These are phyloP conservation scores for Chrysopa pallens DNA, from an alignment of 1,140 invertebrate genomes.

Conservation along the genomic window DNA sequence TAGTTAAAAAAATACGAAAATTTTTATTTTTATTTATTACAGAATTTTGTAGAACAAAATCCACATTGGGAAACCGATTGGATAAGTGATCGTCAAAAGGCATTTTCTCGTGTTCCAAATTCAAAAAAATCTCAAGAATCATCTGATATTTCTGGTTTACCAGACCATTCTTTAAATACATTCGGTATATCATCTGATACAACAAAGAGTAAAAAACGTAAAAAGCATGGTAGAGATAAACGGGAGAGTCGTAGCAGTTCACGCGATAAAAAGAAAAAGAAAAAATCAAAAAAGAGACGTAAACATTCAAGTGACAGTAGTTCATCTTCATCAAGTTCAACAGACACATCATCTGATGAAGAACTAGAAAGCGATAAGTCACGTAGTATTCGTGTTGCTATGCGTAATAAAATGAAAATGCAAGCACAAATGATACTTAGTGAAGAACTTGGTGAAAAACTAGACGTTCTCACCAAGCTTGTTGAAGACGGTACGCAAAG, in stretches of 20 bases:
- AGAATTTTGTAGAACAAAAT: conserved; percentile 64
- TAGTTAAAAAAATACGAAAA: no score
- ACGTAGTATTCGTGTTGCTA: conserved; percentile 43
- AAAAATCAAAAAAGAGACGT: conserved; percentile 21
- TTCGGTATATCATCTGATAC: not conserved
- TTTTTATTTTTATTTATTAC: conserved; percentile 8
- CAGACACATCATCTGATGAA: conserved; percentile 26
- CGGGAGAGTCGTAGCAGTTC: conserved; percentile 3
- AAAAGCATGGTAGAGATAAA: conserved; percentile 11
- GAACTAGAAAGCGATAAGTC: conserved; percentile 31
- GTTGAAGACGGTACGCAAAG: conserved; percentile 19
- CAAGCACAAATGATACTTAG: conserved; percentile 25
- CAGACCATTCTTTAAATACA: not conserved
- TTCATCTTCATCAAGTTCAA: conserved; percentile 25
- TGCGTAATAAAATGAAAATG: conserved; percentile 39
- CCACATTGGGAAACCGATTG: conserved; percentile 72
- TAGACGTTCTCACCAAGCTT: conserved; percentile 22
- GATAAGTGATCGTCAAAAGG: conserved; percentile 60
- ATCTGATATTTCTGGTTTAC: not conserved
- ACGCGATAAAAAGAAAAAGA: conserved; percentile 19
- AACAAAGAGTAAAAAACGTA: conserved; percentile 9
- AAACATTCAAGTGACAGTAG: conserved; percentile 17
- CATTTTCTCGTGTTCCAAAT: conserved; percentile 27
- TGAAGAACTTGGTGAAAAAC: conserved; percentile 22
- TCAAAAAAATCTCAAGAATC: conserved; percentile 1